These are phyloP conservation scores for Epinotia ramella DNA, from an alignment of 2,888 invertebrate species.

Conservation along the genomic window DNA sequence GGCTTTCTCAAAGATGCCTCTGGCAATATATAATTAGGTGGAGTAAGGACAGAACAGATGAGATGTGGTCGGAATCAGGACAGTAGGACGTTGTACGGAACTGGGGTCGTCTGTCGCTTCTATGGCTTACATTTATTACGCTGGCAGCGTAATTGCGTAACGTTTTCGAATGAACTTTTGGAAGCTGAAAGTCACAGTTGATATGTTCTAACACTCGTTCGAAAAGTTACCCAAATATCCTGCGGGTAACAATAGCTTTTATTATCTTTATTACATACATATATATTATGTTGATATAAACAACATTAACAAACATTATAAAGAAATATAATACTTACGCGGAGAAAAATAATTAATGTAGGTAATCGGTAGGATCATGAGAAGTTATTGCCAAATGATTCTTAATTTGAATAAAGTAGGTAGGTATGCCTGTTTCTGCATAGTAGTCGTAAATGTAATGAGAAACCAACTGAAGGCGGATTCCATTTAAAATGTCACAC, in stretches of 20 bases:
- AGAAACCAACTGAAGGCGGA: slow-evolving; percentile 29
- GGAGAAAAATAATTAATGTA: not conserved
- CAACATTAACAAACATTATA: not conserved
- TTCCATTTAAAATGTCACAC: slow-evolving; percentile 33
- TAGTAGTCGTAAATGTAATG: slow-evolving; percentile 20
- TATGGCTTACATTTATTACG: too few species aligned
- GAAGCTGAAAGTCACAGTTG: too few species aligned
- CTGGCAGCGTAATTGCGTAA: too few species aligned
- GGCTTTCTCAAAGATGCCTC: slow-evolving; percentile 33
- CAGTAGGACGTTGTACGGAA: slow-evolving; percentile 34
- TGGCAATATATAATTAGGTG: slow-evolving; percentile 25
- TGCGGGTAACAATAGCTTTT: not conserved
- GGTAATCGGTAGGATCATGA: not conserved
- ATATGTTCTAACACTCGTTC: too few species aligned
- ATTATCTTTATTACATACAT: not conserved
- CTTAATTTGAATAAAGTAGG: not conserved
- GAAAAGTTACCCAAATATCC: too few species aligned
- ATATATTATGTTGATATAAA: too few species aligned
- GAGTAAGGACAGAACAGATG: slow-evolving; percentile 29
- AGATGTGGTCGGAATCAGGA: slow-evolving; percentile 27
- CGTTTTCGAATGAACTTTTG: too few species aligned
- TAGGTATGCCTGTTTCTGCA: not conserved
- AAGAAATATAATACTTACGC: not conserved
- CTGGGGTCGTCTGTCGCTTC: not conserved
- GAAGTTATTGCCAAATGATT: not conserved